Conservation (phyloP, 2,113 vertebrate genomes). For the Mixornis gularis region DNA sequence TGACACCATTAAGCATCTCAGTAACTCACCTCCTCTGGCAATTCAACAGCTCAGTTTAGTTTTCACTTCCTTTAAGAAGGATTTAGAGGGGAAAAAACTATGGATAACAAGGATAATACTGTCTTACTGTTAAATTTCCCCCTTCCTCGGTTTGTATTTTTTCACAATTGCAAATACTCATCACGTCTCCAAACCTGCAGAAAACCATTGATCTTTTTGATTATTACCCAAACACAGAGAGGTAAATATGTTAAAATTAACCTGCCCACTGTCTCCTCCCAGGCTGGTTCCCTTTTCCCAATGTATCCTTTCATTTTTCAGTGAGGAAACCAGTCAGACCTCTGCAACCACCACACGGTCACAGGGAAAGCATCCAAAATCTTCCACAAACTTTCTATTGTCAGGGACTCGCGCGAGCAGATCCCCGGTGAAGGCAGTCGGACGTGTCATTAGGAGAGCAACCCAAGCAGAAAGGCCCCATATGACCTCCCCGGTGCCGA, state of each 20-base stretch:
- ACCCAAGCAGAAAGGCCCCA: slow-evolving; percentile 60
- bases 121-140: background rate
- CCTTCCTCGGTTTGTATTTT: background rate
- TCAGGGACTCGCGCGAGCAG: background rate
- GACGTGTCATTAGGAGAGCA: slow-evolving; percentile 33
- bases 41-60: background rate
- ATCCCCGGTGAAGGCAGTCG: background rate
- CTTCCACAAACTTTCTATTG: background rate
- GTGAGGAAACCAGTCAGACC: background rate
- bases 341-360: background rate
- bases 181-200: background rate
- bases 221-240: rapidly evolving
- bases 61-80: background rate
- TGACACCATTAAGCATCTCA: background rate
- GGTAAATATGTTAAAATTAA: background rate
- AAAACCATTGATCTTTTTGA: background rate
- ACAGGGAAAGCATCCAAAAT: background rate
- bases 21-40: background rate
- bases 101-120: background rate
- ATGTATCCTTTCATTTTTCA: background rate
- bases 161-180: background rate
- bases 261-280: background rate
- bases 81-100: background rate
- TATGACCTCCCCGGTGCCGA: slow-evolving; percentile 26
- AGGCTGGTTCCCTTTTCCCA: background rate